A percentile compares a stretch with the other conserved stretches of the same genome.
These are phyloP conservation scores for Meriones unguiculatus DNA, from an alignment of 2,113 vertebrate species.

Conservation along the genomic window DNA sequence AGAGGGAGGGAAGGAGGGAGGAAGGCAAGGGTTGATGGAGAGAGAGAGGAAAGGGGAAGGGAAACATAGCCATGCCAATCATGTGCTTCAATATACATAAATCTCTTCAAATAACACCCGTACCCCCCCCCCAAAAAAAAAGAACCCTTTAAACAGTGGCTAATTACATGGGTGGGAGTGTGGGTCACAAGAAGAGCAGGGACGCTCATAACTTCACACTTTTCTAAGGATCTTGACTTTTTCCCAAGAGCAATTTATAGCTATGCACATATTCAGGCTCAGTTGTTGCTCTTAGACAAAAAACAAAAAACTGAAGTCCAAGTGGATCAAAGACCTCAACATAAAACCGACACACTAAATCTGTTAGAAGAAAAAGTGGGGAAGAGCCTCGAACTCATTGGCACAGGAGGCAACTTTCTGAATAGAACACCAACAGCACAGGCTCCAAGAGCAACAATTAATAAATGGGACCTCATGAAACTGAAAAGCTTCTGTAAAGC, in stretches of 20 bases:
- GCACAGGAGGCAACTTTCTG: too few relatives aligned
- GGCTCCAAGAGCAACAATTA: too few relatives aligned
- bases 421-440: too few relatives aligned
- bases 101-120: background rate
- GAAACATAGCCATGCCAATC: background rate
- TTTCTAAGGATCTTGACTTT: background rate
- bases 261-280: background rate
- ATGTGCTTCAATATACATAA: background rate
- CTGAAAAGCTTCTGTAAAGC: too few relatives aligned
- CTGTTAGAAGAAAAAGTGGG: too few relatives aligned
- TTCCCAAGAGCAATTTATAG: background rate
- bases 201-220: background rate
- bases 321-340: too few relatives aligned
- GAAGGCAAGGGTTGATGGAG: rapidly evolving
- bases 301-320: too few relatives aligned
- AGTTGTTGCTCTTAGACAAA: background rate
- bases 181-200: background rate
- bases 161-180: background rate
- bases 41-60: background rate
- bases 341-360: too few relatives aligned
- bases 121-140: background rate
- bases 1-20: too few relatives aligned
- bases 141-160: background rate
- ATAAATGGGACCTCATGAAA: too few relatives aligned
- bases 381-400: too few relatives aligned